These are phyloP conservation scores for Stenichneumon culpator DNA, from an alignment of 2,888 invertebrate genomes.

Conservation along the genomic window DNA sequence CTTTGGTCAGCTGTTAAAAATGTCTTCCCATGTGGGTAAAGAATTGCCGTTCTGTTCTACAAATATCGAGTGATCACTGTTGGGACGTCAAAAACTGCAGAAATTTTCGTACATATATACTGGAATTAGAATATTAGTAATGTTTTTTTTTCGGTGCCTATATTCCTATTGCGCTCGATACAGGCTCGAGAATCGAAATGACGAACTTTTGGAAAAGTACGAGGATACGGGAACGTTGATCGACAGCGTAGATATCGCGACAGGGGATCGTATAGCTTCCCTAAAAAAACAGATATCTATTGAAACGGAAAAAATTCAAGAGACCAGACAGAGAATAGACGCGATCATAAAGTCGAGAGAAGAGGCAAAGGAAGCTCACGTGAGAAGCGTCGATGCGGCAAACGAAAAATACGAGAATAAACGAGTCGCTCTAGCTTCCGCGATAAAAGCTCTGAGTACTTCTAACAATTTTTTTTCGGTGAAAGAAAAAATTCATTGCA, in stretches of 20 bases:
- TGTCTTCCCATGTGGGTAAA: not conserved
- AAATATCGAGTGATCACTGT: too few relatives aligned
- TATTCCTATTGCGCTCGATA: not conserved
- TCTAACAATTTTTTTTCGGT: constrained; percentile 1
- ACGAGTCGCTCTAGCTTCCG: constrained; percentile 72
- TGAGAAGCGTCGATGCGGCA: constrained; percentile 67
- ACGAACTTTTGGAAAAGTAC: constrained; percentile 67
- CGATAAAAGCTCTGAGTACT: constrained; percentile 79
- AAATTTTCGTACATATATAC: too few relatives aligned
- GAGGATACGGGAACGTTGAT: constrained; percentile 64
- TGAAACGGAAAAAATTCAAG: constrained; percentile 71
- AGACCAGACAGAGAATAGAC: constrained; percentile 64
- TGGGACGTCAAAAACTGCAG: too few relatives aligned
- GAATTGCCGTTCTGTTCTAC: not conserved
- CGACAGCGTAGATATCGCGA: constrained; percentile 69
- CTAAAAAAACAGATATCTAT: constrained; percentile 71
- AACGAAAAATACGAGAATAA: constrained; percentile 74
- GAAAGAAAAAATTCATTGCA: not conserved
- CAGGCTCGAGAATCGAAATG: constrained; percentile 77
- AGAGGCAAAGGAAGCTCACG: constrained; percentile 70
- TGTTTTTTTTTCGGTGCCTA: not conserved
- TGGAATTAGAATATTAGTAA: too few relatives aligned
- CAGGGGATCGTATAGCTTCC: constrained; percentile 72
- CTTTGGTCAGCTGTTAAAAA: not conserved
- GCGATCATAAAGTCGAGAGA: constrained; percentile 65